Percentiles rank a stretch among this genome's conserved stretches.
These are phyloP conservation scores for Tachuris rubrigastra DNA, from an alignment of 2,113 vertebrate genomes.

Conservation along the genomic window DNA sequence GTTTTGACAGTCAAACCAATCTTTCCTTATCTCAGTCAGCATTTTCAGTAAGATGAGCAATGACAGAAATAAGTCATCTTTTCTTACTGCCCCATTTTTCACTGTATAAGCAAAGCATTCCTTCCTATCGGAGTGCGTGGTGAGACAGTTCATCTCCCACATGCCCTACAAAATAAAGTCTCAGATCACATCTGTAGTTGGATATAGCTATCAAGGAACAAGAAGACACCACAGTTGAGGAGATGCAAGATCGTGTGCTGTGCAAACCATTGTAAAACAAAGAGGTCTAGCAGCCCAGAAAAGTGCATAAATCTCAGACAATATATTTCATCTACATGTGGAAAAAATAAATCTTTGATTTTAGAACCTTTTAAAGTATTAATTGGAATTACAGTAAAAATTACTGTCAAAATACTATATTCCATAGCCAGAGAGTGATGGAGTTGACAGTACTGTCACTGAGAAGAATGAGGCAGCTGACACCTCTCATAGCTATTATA, in stretches of 20 bases:
- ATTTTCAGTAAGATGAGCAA: background rate
- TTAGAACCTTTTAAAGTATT: background rate
- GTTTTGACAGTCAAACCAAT: background rate
- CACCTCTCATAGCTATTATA: background rate
- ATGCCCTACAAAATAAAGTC: background rate
- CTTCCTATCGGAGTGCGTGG: background rate
- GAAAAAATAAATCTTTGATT: background rate
- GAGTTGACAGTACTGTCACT: background rate
- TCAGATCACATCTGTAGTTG: background rate
- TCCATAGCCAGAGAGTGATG: background rate
- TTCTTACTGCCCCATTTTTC: background rate
- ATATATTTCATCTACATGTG: background rate
- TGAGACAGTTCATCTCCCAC: background rate
- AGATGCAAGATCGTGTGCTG: background rate
- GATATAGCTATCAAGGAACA: background rate
- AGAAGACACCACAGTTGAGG: background rate
- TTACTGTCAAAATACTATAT: background rate
- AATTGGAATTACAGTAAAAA: background rate
- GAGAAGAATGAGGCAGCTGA: background rate
- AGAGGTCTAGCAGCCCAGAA: background rate
- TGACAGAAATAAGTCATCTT: background rate
- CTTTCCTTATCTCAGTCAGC: background rate
- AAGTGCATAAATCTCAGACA: background rate
- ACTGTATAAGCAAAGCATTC: background rate
- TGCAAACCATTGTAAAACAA: background rate